Percentiles rank a stretch among this genome's conserved stretches.
Evolutionary conservation across 2,888 invertebrate genomes (phyloP).

Genomic region (Mallateleia sp.): DNA sequence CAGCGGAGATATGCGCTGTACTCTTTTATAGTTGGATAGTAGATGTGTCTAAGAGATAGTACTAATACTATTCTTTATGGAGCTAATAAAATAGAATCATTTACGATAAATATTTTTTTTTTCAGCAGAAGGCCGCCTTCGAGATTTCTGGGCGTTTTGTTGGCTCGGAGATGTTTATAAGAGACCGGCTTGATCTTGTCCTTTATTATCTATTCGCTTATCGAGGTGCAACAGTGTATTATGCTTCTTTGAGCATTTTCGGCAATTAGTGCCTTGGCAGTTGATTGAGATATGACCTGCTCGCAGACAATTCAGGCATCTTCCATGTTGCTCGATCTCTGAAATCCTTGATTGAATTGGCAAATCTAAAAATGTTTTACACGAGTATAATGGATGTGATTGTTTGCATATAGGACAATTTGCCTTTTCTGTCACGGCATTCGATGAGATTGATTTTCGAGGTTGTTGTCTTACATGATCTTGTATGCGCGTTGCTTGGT

Average conservation of each 20-base stretch:
- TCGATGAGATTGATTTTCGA: constrained; percentile 7
- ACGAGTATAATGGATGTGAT: constrained; percentile 31
- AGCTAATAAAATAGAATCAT: too few relatives aligned
- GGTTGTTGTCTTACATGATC: neutral
- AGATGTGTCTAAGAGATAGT: too few relatives aligned
- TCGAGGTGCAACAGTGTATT: constrained; percentile 16
- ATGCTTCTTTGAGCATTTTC: constrained; percentile 18
- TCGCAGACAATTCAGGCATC: constrained; percentile 57
- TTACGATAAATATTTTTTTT: too few relatives aligned
- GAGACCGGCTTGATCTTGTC: too few relatives aligned
- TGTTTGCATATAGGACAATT: constrained; percentile 31
- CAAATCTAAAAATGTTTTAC: constrained; percentile 38
- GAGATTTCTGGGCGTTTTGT: too few relatives aligned
- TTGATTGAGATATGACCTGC: constrained; percentile 9
- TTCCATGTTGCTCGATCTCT: constrained; percentile 26
- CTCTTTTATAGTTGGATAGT: too few relatives aligned
- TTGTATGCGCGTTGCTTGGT: constrained; percentile 16
- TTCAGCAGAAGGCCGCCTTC: too few relatives aligned
- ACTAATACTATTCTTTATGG: too few relatives aligned
- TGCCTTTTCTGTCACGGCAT: neutral
- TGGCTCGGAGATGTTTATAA: too few relatives aligned
- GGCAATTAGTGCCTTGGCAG: neutral
- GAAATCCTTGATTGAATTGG: constrained; percentile 14
- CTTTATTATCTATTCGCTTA: too few relatives aligned
- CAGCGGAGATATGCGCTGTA: too few relatives aligned